Conservation (phyloP, 2,888 invertebrate genomes). For the Drosophila flavopinicola region DNA sequence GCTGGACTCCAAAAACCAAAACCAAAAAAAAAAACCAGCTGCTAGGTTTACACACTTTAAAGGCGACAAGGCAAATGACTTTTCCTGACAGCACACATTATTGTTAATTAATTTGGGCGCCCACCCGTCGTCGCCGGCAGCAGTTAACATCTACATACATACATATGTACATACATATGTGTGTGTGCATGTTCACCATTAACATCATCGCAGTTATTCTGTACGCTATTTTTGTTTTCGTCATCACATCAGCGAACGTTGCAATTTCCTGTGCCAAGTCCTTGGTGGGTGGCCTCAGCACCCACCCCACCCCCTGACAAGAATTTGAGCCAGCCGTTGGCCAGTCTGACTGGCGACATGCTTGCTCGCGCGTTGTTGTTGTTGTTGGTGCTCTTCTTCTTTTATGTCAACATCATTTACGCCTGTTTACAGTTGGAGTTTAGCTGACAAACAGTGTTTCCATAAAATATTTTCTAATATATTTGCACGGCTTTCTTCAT, state of each 20-base stretch:
- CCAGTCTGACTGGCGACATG: slow-evolving; percentile 74
- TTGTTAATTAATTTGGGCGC: slow-evolving; percentile 73
- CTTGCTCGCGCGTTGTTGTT: slow-evolving; percentile 10
- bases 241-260: slow-evolving; percentile 42
- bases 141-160: slow-evolving; percentile 1
- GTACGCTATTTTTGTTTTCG: slow-evolving; percentile 62
- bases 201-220: slow-evolving; percentile 48
- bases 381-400: slow-evolving; percentile 13
- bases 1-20: slow-evolving; percentile 6
- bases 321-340: slow-evolving; percentile 67
- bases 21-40: slow-evolving; percentile 57
- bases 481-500: background rate
- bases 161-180: background rate
- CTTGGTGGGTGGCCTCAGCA: slow-evolving; percentile 3
- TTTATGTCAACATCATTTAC: slow-evolving; percentile 58
- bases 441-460: slow-evolving; percentile 27
- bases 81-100: slow-evolving; percentile 54
- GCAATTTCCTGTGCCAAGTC: slow-evolving; percentile 70
- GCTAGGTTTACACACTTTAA: slow-evolving; percentile 50
- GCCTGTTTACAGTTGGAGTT: slow-evolving; percentile 47
- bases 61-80: slow-evolving; percentile 10
- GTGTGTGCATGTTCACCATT: slow-evolving; percentile 16
- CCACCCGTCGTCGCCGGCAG: slow-evolving; percentile 44
- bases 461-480: background rate
- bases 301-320: background rate